Evolutionary conservation across 1,140 invertebrate species (phyloP).

Genomic region (Plectrocnemia conspersa): DNA sequence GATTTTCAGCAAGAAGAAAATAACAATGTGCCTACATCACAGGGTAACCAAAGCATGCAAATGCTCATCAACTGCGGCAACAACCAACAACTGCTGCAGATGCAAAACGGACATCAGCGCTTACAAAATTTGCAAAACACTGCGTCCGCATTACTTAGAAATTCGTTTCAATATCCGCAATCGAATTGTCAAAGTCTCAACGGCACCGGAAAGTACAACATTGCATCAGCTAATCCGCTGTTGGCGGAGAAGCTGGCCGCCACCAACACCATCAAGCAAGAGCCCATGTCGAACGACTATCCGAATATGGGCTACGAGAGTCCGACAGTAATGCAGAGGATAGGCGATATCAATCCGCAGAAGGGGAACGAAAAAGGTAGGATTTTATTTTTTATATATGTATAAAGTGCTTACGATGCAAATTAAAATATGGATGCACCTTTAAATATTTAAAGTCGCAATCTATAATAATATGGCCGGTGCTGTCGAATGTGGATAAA

Average conservation of each 20-base stretch:
- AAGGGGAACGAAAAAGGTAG: slow-evolving; percentile 48
- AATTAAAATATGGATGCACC: too few relatives aligned
- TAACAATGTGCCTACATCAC: slow-evolving; percentile 46
- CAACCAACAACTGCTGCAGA: slow-evolving; percentile 37
- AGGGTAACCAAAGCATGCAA: slow-evolving; percentile 34
- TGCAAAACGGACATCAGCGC: slow-evolving; percentile 44
- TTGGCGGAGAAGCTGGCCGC: slow-evolving; percentile 61
- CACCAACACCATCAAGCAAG: slow-evolving; percentile 54
- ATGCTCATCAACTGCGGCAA: slow-evolving; percentile 18
- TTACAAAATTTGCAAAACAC: slow-evolving; percentile 46
- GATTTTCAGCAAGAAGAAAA: slow-evolving; percentile 50
- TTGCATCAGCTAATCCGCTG: slow-evolving; percentile 75
- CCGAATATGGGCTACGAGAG: slow-evolving; percentile 50
- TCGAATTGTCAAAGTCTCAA: slow-evolving; percentile 43
- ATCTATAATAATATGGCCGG: too few relatives aligned
- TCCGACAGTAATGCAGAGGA: slow-evolving; percentile 47
- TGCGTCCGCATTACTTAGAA: slow-evolving; percentile 37
- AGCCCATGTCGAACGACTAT: slow-evolving; percentile 49
- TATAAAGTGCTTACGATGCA: too few relatives aligned
- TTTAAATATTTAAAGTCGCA: too few relatives aligned
- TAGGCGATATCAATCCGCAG: slow-evolving; percentile 47
- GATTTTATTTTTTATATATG: too few relatives aligned
- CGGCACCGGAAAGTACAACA: slow-evolving; percentile 66
- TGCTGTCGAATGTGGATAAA: too few relatives aligned
- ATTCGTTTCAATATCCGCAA: slow-evolving; percentile 27